Evolutionary conservation across 1,140 invertebrate species (phyloP), one percentile per base, ranked within the genome.

Genomic region (Monomorium pharaonis): DNA sequence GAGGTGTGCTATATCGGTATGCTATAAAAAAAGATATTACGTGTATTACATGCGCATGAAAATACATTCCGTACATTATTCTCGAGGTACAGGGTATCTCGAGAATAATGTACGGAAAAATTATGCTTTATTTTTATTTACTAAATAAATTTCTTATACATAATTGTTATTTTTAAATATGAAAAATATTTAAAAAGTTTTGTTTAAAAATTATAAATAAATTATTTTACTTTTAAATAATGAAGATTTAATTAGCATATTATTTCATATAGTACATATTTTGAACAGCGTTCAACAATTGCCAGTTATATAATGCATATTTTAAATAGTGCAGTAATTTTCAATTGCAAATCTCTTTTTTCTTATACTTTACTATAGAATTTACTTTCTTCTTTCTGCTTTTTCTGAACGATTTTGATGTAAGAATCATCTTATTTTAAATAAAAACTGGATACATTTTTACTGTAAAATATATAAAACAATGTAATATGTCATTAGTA

Each of bases 11-110:
- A 62, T 27, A 47, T 77, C 42, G 24, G n/a, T n/a, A n/a, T n/a
- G n/a, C n/a, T n/a, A n/a, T 62, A 62, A 77, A 63, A 12, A 27
- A 76, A 44, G 42, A 77, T 47, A n/a, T 63, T 33, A 77, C 37
- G 9, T 27, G 21, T 21, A 47, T n/a, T n/a, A n/a, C n/a, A n/a
- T 21, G 3, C 18, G 58, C 18, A 37, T 18, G 18, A 47, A 77
- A 77, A 77, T 49, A 18, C 75, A 30, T 77, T 44, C 18, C 18
- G 18, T 5, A 9, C 42, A 14, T 18, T 77, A 14, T 30, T 56
- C 56, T 24, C n/a, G n/a, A n/a, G n/a, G 9, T 77, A 49, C 27
- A 33, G 27, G 6, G 12, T 62, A 49, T 18, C 2, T 5, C 16
- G 14, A n/a, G n/a, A n/a, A n/a, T n/a, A n/a, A n/a, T n/a, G n/a